phyloP scores from a whole-genome alignment of 2,888 invertebrate species.

The Dryomyza anilis region DNA sequence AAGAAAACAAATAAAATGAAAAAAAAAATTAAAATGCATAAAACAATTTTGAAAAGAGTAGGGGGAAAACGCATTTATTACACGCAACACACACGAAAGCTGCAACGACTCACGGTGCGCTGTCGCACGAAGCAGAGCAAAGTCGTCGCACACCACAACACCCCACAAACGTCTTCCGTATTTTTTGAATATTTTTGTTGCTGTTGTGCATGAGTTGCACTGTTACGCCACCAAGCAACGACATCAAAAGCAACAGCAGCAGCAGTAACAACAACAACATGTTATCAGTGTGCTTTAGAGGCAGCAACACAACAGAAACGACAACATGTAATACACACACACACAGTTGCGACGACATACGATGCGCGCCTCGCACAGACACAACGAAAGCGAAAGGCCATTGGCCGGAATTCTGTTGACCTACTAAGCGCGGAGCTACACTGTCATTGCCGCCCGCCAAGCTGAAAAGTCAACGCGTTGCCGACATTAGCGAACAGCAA shows the following conservation, averaged over 20 bases:
- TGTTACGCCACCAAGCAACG: constrained; percentile 47
- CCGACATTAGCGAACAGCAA: constrained; percentile 31
- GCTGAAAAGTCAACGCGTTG: constrained; percentile 42
- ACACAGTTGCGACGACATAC: constrained; percentile 34
- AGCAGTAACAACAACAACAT: background rate
- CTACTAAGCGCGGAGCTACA: constrained; percentile 58
- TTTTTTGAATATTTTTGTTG: background rate
- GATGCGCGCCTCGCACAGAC: constrained; percentile 39
- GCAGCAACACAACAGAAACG: background rate
- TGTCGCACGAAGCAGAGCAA: background rate
- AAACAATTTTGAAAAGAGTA: no score
- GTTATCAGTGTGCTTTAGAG: background rate
- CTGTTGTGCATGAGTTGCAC: constrained; percentile 14
- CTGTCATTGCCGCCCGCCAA: constrained; percentile 60
- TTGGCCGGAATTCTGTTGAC: constrained; percentile 63
- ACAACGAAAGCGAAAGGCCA: constrained; percentile 62
- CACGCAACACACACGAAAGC: no score
- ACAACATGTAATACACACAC: constrained; percentile 43
- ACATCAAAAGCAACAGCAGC: constrained; percentile 24
- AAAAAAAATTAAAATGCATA: no score
- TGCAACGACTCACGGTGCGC: no score
- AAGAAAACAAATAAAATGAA: no score
- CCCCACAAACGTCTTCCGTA: constrained; percentile 4
- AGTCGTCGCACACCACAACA: background rate
- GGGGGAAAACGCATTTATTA: no score